Evolutionary conservation across 1,140 invertebrate species (phyloP), one percentile per base, ranked within the genome.

Genomic region (Sogatella furcifera): DNA sequence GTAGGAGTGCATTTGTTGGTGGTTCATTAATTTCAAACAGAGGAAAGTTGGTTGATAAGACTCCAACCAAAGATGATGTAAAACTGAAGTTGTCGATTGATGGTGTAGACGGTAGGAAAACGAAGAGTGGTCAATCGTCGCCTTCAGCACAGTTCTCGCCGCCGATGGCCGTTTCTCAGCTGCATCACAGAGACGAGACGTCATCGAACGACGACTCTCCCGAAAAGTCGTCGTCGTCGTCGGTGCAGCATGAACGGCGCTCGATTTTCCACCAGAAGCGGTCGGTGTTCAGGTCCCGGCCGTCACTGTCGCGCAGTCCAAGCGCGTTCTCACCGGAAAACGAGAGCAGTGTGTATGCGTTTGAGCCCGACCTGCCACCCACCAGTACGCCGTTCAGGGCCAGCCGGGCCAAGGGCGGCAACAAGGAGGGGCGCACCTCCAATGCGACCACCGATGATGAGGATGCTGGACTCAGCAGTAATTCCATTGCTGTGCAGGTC

Each of bases 301-400:
- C 77, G 24, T 81, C 64, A 78, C 66, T 73, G 76, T 69, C 75
- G 72, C 28, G 81, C 79, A 66, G 76, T 77, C 28, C 77, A 0
- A 80, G 78, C 61, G 83, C 84, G 1, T 85, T 85, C 70, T 84
- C 83, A 1, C 80, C 80, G 0, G 80, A 83, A 62, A 84, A 85
- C 66, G 84, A 86, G 66, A 83, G 81, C 42, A 84, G 83, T 64
- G 82, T 85, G 31, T 86, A 86, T 66, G 84, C 84, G 0, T 86
- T 86, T 70, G 81, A 84, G 61, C 81, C 80, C 41, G 81, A 78
- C 61, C 63, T 72, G 10, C 77, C 79, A 10, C 72, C 13, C 3
- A 69, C 79, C 11, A 77, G 67, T 43, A 81, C 79, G 1, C 82
- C 82, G 1, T 83, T 83, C 65, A 69, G 82, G 38, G 71, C 83